These are phyloP conservation scores for Petrocephalus zakoni DNA, from an alignment of 2,113 vertebrate species.

Conservation along the genomic window DNA sequence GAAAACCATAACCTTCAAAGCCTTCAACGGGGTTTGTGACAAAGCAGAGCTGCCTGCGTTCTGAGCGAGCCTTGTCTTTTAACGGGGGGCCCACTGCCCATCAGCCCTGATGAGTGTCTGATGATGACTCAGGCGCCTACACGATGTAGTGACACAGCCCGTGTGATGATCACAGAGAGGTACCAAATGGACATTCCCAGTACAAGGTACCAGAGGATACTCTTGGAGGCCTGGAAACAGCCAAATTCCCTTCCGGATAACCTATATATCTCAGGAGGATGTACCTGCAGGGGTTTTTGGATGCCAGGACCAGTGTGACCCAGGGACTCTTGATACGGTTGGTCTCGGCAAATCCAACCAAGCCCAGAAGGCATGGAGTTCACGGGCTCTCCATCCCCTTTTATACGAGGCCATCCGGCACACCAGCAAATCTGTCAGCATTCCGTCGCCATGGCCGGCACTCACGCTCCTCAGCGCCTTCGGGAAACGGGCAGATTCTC, in stretches of 20 bases:
- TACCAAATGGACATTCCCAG: not conserved
- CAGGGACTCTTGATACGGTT: slow-evolving; percentile 58
- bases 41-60: not conserved
- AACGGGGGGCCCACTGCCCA: not conserved
- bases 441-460: not conserved
- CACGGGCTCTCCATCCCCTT: not conserved
- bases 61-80: not conserved
- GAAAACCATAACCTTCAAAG: not conserved
- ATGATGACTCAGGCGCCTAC: slow-evolving; percentile 1
- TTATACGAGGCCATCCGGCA: not conserved
- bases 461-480: not conserved
- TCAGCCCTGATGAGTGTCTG: not conserved
- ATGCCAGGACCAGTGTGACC: slow-evolving; percentile 50
- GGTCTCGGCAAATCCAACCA: slow-evolving; percentile 13
- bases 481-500: not conserved
- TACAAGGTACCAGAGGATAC: not conserved
- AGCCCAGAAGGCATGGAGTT: not conserved
- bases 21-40: not conserved
- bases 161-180: not conserved
- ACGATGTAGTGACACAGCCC: not conserved
- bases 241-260: not conserved
- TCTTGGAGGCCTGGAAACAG: not conserved
- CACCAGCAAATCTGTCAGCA: not conserved
- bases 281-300: not conserved
- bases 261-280: not conserved